Evolutionary conservation across 2,113 vertebrate species (phyloP).

Genomic region (Halcyon malimbica): DNA sequence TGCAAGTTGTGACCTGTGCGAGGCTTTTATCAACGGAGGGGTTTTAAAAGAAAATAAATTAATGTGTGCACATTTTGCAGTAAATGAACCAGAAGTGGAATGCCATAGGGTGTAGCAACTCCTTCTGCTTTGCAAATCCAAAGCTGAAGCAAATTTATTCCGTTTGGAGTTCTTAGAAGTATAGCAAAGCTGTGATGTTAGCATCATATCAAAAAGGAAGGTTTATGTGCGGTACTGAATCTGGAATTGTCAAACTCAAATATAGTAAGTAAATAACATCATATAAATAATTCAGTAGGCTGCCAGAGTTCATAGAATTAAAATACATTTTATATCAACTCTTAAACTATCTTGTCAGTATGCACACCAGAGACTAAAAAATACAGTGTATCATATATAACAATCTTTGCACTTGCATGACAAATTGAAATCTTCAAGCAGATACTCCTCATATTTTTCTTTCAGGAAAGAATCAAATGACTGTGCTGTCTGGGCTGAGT

Average conservation of each 20-base stretch:
- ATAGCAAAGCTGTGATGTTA: not conserved
- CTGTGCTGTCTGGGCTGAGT: not conserved
- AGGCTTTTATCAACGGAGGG: not conserved
- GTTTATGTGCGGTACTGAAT: not conserved
- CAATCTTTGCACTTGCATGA: not conserved
- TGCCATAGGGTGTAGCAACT: not conserved
- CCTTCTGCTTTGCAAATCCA: not conserved
- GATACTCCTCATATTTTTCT: not conserved
- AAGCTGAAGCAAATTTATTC: not conserved
- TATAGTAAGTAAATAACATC: not conserved
- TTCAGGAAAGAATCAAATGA: not conserved
- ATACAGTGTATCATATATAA: not conserved
- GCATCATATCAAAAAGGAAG: not conserved
- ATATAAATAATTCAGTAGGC: constrained; percentile 45
- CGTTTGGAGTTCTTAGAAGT: not conserved
- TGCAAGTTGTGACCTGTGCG: not conserved
- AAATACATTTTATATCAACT: not conserved
- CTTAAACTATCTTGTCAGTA: not conserved
- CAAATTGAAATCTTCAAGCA: not conserved
- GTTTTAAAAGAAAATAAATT: not conserved
- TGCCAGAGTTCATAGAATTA: constrained; percentile 28
- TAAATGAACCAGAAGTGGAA: not conserved
- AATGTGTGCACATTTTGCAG: rapidly evolving
- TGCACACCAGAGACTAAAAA: not conserved
- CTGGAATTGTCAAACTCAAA: not conserved